These are phyloP conservation scores for Ooceraea biroi DNA, from an alignment of 1,140 invertebrate genomes.

Conservation along the genomic window DNA sequence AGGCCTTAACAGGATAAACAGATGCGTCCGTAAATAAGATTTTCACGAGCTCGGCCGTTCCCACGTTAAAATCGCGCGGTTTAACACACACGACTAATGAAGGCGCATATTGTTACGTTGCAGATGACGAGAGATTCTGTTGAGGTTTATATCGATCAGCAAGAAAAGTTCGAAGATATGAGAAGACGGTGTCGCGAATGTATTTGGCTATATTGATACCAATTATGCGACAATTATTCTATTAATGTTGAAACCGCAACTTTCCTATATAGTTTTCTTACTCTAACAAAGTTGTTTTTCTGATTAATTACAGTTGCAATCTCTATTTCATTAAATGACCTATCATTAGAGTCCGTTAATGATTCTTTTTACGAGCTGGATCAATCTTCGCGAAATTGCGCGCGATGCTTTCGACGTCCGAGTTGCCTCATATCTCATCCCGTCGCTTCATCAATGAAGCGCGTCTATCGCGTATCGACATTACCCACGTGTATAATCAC, in stretches of 20 bases:
- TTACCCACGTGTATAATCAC: constrained; percentile 62
- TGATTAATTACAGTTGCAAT: constrained; percentile 10
- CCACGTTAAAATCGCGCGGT: not conserved
- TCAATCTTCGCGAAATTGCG: constrained; percentile 24
- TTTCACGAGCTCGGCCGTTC: not conserved
- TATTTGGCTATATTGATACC: not conserved
- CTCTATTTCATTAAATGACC: constrained; percentile 35
- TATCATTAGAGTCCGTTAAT: constrained; percentile 21
- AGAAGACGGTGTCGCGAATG: not conserved
- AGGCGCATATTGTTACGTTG: too few species aligned
- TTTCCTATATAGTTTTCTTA: not conserved
- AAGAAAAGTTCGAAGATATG: not conserved
- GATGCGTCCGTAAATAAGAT: constrained; percentile 70
- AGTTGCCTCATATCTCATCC: constrained; percentile 53
- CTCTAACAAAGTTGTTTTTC: not conserved
- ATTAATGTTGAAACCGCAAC: not conserved
- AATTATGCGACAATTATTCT: not conserved
- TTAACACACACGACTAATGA: not conserved
- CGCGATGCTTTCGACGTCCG: constrained; percentile 31
- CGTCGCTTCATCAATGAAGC: constrained; percentile 62
- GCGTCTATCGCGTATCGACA: constrained; percentile 58
- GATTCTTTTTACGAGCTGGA: constrained; percentile 35
- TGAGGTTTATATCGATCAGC: not conserved
- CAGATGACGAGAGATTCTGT: too few species aligned
- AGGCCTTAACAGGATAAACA: constrained; percentile 68